phyloP scores from a whole-genome alignment of 2,113 vertebrate genomes.

The Anas platyrhynchos region DNA sequence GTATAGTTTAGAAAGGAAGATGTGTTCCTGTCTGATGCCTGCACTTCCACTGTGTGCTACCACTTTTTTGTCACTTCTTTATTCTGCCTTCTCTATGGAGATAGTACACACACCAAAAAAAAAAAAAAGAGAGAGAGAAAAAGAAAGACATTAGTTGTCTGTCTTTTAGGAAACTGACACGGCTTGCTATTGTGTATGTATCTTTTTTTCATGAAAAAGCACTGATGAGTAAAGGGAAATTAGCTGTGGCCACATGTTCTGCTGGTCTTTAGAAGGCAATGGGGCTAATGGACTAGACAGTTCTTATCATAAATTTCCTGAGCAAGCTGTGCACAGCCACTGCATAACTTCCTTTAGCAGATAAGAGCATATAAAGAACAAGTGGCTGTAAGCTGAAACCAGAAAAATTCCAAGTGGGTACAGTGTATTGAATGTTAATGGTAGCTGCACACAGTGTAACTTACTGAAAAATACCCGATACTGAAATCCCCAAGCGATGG shows the following conservation, averaged over 20 bases:
- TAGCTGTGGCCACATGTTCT: neutral
- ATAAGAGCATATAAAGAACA: neutral
- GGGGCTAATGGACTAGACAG: neutral
- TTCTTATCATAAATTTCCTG: neutral
- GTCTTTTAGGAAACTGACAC: neutral
- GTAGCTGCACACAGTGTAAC: neutral
- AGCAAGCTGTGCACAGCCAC: neutral
- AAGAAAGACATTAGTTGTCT: neutral
- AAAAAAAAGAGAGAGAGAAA: rapidly evolving
- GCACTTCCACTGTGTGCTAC: neutral
- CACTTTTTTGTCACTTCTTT: neutral
- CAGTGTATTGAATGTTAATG: neutral
- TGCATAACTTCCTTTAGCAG: neutral
- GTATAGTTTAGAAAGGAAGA: neutral
- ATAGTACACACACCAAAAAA: neutral
- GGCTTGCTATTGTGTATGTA: neutral
- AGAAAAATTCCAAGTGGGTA: neutral
- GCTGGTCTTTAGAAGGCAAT: neutral
- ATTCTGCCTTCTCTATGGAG: neutral
- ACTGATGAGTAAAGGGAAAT: neutral
- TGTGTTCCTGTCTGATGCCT: neutral
- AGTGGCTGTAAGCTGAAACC: neutral
- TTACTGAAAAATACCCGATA: neutral
- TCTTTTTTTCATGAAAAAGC: neutral
- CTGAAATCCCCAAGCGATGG: neutral